Percentiles rank a stretch among this genome's conserved stretches.
phyloP scores from a whole-genome alignment of 2,113 vertebrate genomes.

The Dromiciops gliroides region DNA sequence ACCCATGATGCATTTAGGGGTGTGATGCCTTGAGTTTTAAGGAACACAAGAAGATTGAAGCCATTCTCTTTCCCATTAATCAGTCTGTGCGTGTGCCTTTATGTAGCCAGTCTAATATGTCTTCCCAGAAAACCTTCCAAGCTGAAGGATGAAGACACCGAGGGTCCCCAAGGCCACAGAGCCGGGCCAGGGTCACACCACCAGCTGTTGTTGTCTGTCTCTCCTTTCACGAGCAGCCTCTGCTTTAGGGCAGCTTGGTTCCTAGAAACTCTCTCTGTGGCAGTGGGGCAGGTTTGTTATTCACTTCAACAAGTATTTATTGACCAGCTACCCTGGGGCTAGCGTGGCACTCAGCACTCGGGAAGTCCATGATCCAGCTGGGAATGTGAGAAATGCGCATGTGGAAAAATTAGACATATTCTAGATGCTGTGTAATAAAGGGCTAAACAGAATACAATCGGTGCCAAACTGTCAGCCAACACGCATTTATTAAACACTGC shows the following conservation, averaged over 20 bases:
- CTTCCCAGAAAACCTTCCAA: background rate
- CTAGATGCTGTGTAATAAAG: background rate
- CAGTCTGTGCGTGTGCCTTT: background rate
- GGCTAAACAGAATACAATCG: background rate
- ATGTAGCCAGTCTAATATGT: background rate
- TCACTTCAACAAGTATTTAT: background rate
- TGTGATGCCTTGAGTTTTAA: background rate
- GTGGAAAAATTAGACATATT: background rate
- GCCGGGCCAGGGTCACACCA: background rate
- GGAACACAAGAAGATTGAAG: background rate
- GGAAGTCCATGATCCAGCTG: background rate
- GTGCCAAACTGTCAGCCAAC: background rate
- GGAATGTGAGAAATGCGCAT: background rate
- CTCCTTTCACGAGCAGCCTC: background rate
- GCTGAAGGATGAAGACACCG: background rate
- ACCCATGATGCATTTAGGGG: background rate
- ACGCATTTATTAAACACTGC: background rate
- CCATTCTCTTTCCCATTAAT: background rate
- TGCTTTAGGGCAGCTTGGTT: background rate
- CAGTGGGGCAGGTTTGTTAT: background rate
- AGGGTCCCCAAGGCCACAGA: background rate
- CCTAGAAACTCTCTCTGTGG: background rate
- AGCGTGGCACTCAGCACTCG: rapidly evolving
- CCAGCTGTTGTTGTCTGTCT: background rate
- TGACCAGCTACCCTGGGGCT: background rate